Conservation (phyloP, 2,888 invertebrate species). For the Ophion ellenae region DNA sequence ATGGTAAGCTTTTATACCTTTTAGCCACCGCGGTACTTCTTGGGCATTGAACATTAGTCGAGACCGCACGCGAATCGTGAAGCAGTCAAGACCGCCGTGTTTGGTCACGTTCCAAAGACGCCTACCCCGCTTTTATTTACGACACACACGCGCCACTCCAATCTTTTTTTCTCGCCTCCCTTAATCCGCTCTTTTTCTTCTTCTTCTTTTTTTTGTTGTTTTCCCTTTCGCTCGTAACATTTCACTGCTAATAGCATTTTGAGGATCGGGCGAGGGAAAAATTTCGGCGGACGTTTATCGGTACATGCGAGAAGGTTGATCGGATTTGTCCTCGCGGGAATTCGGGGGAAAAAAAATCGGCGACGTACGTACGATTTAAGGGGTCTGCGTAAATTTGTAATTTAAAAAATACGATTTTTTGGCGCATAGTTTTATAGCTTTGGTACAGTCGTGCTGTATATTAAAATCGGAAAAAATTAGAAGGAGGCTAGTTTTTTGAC, state of each 20-base stretch:
- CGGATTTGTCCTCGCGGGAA: neutral
- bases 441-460: too few relatives aligned
- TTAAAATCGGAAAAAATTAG: too few relatives aligned
- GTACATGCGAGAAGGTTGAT: neutral
- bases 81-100: neutral
- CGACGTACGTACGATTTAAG: too few relatives aligned
- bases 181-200: neutral
- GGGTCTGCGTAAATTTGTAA: too few relatives aligned
- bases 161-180: conserved; percentile 12
- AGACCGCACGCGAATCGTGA: neutral
- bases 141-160: conserved; percentile 26
- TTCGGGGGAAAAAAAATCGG: too few relatives aligned
- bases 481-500: too few relatives aligned
- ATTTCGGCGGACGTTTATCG: conserved; percentile 22
- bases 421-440: too few relatives aligned
- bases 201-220: too few relatives aligned
- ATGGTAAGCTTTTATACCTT: conserved; percentile 39
- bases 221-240: conserved; percentile 4
- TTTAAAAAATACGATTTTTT: too few relatives aligned
- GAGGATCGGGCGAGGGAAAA: neutral
- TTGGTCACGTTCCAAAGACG: conserved; percentile 28
- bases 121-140: conserved; percentile 40
- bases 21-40: conserved; percentile 4
- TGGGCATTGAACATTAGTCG: conserved; percentile 26
- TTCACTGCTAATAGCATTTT: conserved; percentile 37